phyloP scores from a whole-genome alignment of 2,797 vertebrate species.

The Hoplostethus mediterraneus region DNA sequence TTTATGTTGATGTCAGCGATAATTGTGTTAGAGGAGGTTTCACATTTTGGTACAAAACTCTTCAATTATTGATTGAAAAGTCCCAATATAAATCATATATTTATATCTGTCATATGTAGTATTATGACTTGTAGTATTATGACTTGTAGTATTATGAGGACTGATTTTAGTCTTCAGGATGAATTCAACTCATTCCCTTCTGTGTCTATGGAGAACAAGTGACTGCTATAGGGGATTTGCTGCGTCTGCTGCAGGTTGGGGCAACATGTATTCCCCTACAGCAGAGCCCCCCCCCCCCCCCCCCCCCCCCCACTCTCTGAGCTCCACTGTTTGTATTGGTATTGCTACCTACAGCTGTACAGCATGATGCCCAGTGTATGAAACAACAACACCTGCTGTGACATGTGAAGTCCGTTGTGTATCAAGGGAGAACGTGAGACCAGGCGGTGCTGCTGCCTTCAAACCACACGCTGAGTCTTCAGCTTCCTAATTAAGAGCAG shows the following conservation, averaged over 20 bases:
- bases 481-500: constrained; percentile 38
- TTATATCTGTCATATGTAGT: not conserved
- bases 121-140: not conserved
- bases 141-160: not conserved
- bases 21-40: not conserved
- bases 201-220: no score
- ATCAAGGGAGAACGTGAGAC: not conserved
- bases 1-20: constrained; percentile 3
- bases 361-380: not conserved
- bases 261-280: not conserved
- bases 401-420: constrained; percentile 5
- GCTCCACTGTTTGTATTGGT: constrained; percentile 46
- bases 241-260: not conserved
- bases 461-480: constrained; percentile 15
- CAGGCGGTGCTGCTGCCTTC: constrained; percentile 1
- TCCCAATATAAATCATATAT: no score
- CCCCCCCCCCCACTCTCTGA: not conserved
- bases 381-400: not conserved
- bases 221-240: not conserved
- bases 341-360: constrained; percentile 12
- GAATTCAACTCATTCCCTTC: not conserved
- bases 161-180: not conserved
- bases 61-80: not conserved
- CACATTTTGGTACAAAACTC: constrained; percentile 1
- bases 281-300: constrained; percentile 2